Conservation (phyloP, 2,113 vertebrate genomes). For the Myotis brandtii region DNA sequence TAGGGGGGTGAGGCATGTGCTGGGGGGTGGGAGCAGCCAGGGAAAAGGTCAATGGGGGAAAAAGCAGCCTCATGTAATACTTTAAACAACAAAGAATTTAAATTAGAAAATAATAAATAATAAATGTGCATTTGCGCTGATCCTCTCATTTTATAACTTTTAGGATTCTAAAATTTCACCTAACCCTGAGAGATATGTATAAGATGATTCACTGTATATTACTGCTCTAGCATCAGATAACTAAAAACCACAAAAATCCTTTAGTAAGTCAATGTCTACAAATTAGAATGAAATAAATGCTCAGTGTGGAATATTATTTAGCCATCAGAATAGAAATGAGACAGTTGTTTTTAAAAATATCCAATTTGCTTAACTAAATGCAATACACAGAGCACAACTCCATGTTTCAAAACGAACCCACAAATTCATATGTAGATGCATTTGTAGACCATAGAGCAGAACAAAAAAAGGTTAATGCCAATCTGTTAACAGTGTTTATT, state of each 20-base stretch:
- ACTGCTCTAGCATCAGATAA: neutral
- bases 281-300: constrained; percentile 43
- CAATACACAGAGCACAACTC: neutral
- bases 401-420: constrained; percentile 22
- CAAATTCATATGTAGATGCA: neutral
- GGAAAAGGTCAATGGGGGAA: no score
- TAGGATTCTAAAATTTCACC: neutral
- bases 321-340: neutral
- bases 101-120: no score
- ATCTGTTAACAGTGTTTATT: neutral
- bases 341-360: neutral
- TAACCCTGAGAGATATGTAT: neutral
- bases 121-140: neutral
- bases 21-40: no score
- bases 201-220: neutral
- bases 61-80: no score
- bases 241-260: neutral
- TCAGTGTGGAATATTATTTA: neutral
- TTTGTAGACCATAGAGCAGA: neutral
- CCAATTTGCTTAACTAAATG: neutral
- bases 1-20: no score
- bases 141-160: constrained; percentile 13
- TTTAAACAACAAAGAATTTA: no score
- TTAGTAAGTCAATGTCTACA: neutral
- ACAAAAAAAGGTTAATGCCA: neutral